Conservation (phyloP, 2,888 invertebrate species). For the Megamerina dolium region DNA sequence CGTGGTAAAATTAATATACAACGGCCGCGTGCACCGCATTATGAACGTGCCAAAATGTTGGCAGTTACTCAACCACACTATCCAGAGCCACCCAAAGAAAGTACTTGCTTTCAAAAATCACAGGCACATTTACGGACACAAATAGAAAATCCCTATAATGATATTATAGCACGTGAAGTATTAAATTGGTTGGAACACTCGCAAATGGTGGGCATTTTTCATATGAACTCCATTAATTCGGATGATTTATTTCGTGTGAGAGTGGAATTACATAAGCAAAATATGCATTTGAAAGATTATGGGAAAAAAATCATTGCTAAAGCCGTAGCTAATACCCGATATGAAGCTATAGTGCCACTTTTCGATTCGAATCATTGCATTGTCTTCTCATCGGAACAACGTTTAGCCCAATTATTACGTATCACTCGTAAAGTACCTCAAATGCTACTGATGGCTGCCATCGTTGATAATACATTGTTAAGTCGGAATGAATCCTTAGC, state of each 20-base stretch:
- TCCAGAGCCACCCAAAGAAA: slow-evolving; percentile 51
- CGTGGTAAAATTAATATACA: slow-evolving; percentile 74
- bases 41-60: slow-evolving; percentile 59
- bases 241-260: slow-evolving; percentile 61
- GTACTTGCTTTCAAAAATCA: slow-evolving; percentile 52
- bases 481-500: slow-evolving; percentile 63
- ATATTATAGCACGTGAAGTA: slow-evolving; percentile 66
- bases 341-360: slow-evolving; percentile 60
- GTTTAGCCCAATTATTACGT: slow-evolving; percentile 58
- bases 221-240: slow-evolving; percentile 63
- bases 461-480: slow-evolving; percentile 63
- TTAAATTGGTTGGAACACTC: slow-evolving; percentile 65
- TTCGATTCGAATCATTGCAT: slow-evolving; percentile 60
- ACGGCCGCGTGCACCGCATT: slow-evolving; percentile 65
- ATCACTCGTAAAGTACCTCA: slow-evolving; percentile 66
- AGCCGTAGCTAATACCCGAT: slow-evolving; percentile 63
- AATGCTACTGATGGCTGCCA: slow-evolving; percentile 68
- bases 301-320: slow-evolving; percentile 59
- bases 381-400: slow-evolving; percentile 65
- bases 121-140: slow-evolving; percentile 20
- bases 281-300: slow-evolving; percentile 65
- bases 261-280: slow-evolving; percentile 58
- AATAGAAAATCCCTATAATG: slow-evolving; percentile 63
- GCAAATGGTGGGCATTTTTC: slow-evolving; percentile 65
- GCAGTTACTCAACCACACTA: slow-evolving; percentile 62